These are phyloP conservation scores for Phaedon cochleariae DNA, from an alignment of 2,888 invertebrate genomes.

Conservation along the genomic window DNA sequence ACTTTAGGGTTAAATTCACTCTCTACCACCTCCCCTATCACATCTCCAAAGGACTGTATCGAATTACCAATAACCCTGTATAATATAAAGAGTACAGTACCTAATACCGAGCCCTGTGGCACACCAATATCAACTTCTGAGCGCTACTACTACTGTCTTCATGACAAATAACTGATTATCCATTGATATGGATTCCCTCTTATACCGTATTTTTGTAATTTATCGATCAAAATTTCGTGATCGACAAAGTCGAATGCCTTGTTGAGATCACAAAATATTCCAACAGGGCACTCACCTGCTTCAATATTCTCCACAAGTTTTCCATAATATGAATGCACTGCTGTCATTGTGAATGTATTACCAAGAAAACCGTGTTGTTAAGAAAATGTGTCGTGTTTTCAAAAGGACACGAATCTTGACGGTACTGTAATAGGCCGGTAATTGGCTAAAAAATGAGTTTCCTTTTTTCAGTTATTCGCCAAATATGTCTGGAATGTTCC, in stretches of 20 bases:
- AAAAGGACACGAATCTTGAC: not conserved
- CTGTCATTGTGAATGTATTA: not conserved
- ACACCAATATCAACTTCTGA: not conserved
- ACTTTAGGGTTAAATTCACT: no score
- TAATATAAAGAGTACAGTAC: not conserved
- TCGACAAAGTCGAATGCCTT: no score
- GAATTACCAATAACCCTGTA: no score
- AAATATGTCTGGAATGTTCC: not conserved
- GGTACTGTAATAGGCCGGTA: not conserved
- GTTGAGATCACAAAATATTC: no score
- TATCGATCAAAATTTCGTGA: not conserved
- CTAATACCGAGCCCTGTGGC: not conserved
- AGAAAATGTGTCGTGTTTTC: not conserved
- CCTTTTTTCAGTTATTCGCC: not conserved
- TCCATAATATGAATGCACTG: not conserved
- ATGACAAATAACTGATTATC: not conserved
- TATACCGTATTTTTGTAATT: not conserved
- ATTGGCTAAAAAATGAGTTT: not conserved
- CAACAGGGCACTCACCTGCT: no score
- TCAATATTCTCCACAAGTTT: not conserved
- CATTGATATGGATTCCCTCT: not conserved
- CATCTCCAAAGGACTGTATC: no score
- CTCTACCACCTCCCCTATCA: no score
- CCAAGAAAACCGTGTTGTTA: not conserved
- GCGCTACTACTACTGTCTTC: no score